Conservation (phyloP, 2,797 vertebrate species). For the Helarctos malayanus region DNA sequence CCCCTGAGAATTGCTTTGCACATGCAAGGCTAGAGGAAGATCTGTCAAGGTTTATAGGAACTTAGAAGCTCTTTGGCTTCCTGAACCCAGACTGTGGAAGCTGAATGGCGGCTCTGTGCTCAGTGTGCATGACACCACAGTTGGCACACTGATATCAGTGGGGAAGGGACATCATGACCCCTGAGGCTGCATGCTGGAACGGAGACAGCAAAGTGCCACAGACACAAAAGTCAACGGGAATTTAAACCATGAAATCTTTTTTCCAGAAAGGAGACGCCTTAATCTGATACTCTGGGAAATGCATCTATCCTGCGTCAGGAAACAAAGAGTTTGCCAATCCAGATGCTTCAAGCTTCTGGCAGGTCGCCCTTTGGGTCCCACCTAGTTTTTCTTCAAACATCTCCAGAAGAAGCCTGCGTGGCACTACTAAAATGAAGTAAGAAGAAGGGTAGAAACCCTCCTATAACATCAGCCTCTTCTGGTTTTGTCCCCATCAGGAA, state of each 20-base stretch:
- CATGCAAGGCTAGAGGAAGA: constrained; percentile 75
- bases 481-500: background rate
- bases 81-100: constrained; percentile 67
- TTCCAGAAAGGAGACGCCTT: constrained; percentile 84
- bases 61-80: constrained; percentile 80
- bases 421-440: constrained; percentile 12
- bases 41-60: constrained; percentile 82
- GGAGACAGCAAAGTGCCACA: constrained; percentile 60
- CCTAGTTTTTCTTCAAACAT: constrained; percentile 79
- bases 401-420: constrained; percentile 66
- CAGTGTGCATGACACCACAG: constrained; percentile 72
- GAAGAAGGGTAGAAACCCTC: background rate
- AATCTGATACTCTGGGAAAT: constrained; percentile 86
- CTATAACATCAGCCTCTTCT: constrained; percentile 1
- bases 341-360: constrained; percentile 83
- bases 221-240: constrained; percentile 84
- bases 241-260: constrained; percentile 85
- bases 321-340: constrained; percentile 79
- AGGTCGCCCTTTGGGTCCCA: constrained; percentile 81
- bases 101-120: constrained; percentile 84
- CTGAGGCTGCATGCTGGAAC: background rate
- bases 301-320: constrained; percentile 78
- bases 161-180: constrained; percentile 65
- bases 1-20: constrained; percentile 44
- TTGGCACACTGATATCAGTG: constrained; percentile 58